These are phyloP conservation scores for Triplophysa siluroides DNA, from an alignment of 2,113 vertebrate species.

Conservation along the genomic window DNA sequence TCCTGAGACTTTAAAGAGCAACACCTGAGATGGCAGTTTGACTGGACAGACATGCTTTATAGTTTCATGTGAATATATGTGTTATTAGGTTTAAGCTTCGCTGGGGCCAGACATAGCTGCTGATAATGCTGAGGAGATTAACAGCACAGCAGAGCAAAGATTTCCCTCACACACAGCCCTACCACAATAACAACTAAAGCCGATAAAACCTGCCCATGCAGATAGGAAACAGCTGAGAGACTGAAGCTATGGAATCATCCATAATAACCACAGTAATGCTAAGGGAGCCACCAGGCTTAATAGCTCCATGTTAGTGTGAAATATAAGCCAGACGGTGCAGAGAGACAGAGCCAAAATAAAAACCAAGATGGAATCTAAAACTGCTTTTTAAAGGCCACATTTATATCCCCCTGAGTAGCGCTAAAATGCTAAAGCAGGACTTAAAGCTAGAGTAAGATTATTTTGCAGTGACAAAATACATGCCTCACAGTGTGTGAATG, in stretches of 20 bases:
- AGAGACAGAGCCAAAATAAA: not conserved
- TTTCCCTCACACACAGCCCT: not conserved
- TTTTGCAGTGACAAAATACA: slow-evolving; percentile 25
- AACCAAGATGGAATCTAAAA: slow-evolving; percentile 11
- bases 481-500: not conserved
- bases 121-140: slow-evolving; percentile 14
- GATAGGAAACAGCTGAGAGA: not conserved
- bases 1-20: not conserved
- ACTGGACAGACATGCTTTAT: not conserved
- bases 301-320: not conserved
- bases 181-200: slow-evolving; percentile 1
- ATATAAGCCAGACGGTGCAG: not conserved
- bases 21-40: not conserved
- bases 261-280: slow-evolving; percentile 19
- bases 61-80: not conserved
- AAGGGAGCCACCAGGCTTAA: slow-evolving; percentile 10
- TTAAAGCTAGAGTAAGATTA: slow-evolving; percentile 21
- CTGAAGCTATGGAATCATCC: not conserved
- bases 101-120: not conserved
- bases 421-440: slow-evolving; percentile 6
- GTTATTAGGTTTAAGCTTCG: slow-evolving; percentile 17
- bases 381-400: slow-evolving; percentile 17
- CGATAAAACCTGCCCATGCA: not conserved
- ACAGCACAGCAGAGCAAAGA: not conserved
- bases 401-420: slow-evolving; percentile 18